phyloP scores from a whole-genome alignment of 2,888 invertebrate genomes.

The Euproctis similis region DNA sequence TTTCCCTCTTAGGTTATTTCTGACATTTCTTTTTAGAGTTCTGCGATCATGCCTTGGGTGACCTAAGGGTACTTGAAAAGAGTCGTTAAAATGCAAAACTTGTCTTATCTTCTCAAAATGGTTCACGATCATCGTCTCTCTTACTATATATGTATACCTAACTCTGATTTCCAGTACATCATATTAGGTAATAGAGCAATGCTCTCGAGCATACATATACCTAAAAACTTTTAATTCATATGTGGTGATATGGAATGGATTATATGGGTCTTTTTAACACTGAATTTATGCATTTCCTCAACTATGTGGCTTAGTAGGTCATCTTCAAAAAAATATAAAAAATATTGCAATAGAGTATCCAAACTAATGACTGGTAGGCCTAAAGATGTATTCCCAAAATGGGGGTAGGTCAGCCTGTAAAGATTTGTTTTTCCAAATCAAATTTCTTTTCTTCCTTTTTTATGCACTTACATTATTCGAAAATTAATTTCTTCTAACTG shows the following conservation, averaged over 20 bases:
- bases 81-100: constrained; percentile 7
- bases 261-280: constrained; percentile 3
- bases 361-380: too few species aligned
- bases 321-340: constrained; percentile 1
- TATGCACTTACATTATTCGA: background rate
- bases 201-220: constrained; percentile 1
- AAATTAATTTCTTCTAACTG: background rate
- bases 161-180: constrained; percentile 13
- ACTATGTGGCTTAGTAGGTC: background rate
- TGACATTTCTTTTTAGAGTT: background rate
- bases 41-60: constrained; percentile 1
- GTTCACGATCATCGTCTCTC: constrained; percentile 9
- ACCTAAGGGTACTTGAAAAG: constrained; percentile 6
- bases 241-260: background rate
- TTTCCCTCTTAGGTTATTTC: background rate
- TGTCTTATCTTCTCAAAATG: constrained; percentile 14
- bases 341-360: background rate
- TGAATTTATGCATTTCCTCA: constrained; percentile 1
- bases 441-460: background rate
- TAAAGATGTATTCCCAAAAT: background rate
- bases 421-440: background rate
- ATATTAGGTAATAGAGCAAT: constrained; percentile 5
- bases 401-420: background rate
- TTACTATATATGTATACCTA: constrained; percentile 12
- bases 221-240: constrained; percentile 3